Percentiles rank a stretch among this genome's conserved stretches.
Conservation (phyloP, 2,113 vertebrate genomes). For the Picathartes gymnocephalus region DNA sequence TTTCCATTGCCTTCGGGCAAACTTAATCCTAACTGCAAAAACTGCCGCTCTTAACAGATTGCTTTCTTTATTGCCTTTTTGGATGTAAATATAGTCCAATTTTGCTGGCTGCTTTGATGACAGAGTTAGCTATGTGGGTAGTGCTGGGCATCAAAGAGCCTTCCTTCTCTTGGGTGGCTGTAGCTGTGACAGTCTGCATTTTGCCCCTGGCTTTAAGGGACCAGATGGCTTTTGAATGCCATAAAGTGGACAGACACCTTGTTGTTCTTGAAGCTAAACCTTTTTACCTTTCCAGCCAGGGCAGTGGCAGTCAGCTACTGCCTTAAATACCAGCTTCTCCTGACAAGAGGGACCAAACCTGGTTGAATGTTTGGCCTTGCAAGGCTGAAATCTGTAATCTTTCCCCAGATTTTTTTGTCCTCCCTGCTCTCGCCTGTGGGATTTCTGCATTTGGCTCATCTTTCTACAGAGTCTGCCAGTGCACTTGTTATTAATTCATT, state of each 20-base stretch:
- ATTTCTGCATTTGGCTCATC: background rate
- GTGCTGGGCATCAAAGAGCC: background rate
- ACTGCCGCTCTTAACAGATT: background rate
- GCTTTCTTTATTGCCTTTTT: background rate
- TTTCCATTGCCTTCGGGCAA: conserved; percentile 1
- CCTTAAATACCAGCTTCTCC: background rate
- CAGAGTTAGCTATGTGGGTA: background rate
- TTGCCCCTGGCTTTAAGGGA: background rate
- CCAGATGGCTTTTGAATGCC: background rate
- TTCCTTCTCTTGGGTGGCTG: background rate
- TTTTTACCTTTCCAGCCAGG: background rate
- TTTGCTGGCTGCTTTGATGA: conserved; percentile 8
- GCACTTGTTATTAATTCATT: background rate
- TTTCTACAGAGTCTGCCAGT: background rate
- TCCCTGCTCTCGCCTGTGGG: background rate
- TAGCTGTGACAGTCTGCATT: background rate
- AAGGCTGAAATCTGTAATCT: background rate
- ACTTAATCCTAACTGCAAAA: background rate
- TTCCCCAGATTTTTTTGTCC: background rate
- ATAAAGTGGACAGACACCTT: background rate
- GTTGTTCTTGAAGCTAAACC: background rate
- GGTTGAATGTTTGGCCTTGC: background rate
- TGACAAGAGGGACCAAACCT: background rate
- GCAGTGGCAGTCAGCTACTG: background rate
- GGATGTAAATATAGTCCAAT: background rate